These are phyloP conservation scores for Mormyrus lacerda DNA, from an alignment of 2,113 vertebrate genomes.

Conservation along the genomic window DNA sequence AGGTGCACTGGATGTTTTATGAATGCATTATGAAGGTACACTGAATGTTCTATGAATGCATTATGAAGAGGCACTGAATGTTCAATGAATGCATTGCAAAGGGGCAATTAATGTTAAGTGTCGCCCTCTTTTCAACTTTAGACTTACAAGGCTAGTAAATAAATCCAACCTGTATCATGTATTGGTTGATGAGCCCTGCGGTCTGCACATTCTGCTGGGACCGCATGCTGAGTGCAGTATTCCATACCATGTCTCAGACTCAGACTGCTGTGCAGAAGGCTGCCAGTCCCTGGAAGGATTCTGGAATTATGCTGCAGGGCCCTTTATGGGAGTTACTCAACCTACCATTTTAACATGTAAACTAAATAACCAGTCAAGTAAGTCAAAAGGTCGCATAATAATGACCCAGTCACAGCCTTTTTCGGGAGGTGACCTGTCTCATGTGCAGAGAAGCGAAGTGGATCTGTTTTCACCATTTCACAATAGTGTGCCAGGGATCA, in stretches of 20 bases:
- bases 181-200: background rate
- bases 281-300: background rate
- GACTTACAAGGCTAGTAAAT: background rate
- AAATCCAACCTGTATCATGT: background rate
- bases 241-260: background rate
- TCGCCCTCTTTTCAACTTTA: background rate
- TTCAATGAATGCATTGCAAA: background rate
- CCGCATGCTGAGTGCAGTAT: background rate
- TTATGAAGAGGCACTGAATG: background rate
- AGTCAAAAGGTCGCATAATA: background rate
- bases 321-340: background rate
- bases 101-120: background rate
- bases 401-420: background rate
- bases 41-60: background rate
- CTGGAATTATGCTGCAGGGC: background rate
- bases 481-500: background rate
- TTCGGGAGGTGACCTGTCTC: background rate
- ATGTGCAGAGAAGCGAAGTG: background rate
- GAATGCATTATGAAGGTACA: background rate
- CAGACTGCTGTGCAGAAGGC: background rate
- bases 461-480: background rate
- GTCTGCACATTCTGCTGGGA: background rate
- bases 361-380: background rate
- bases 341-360: background rate
- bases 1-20: too few relatives aligned